These are phyloP conservation scores for Sarotherodon lohbergeri DNA, from an alignment of 2,113 vertebrate genomes.

Conservation along the genomic window DNA sequence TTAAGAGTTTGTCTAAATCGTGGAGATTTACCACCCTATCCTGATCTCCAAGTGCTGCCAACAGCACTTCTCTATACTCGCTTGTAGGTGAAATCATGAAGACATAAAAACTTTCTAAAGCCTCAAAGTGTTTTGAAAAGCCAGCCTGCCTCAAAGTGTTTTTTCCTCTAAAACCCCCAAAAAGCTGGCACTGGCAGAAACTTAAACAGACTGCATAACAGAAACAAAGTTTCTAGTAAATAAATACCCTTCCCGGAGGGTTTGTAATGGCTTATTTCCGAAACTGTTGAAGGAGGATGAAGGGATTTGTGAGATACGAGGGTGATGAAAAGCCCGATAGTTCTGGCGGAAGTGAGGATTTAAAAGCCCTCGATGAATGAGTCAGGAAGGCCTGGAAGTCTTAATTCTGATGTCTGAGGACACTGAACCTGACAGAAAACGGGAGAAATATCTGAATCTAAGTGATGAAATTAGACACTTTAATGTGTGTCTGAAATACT, in stretches of 20 bases:
- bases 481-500: not conserved
- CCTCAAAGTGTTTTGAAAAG: not conserved
- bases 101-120: not conserved
- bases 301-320: constrained; percentile 23
- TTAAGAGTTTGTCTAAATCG: constrained; percentile 9
- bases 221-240: constrained; percentile 1
- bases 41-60: not conserved
- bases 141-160: not conserved
- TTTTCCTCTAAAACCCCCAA: not conserved
- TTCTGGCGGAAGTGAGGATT: not conserved
- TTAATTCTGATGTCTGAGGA: not conserved
- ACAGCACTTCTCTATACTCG: not conserved
- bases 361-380: not conserved
- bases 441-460: not conserved
- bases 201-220: not conserved
- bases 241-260: not conserved
- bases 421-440: not conserved
- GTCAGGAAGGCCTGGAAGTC: not conserved
- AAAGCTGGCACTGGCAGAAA: not conserved
- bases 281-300: constrained; percentile 31
- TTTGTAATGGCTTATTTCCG: constrained; percentile 39
- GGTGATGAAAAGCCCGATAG: constrained; percentile 42
- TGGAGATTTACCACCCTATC: not conserved
- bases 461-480: not conserved
- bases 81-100: not conserved